A percentile compares a stretch with the other conserved stretches of the same genome.
Conservation (phyloP, 2,888 invertebrate genomes). For the Eulithis prunata region DNA sequence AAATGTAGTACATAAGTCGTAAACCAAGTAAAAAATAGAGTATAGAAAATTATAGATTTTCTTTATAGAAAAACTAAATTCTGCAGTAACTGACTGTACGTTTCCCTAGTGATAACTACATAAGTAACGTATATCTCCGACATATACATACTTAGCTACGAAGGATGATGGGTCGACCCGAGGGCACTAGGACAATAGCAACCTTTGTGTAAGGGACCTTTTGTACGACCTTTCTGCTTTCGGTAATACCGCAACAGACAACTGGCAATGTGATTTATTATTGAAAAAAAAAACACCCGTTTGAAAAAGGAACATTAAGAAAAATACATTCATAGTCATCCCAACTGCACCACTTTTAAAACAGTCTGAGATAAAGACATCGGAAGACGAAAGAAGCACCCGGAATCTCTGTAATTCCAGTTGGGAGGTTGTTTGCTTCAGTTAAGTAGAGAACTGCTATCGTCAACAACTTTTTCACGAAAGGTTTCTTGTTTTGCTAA, state of each 20-base stretch:
- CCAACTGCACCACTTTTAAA: slow-evolving; percentile 12
- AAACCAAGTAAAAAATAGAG: too few relatives aligned
- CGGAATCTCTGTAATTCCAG: slow-evolving; percentile 31
- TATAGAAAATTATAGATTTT: too few relatives aligned
- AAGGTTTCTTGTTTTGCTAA: slow-evolving; percentile 36
- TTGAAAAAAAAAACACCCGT: slow-evolving; percentile 24
- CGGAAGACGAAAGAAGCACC: slow-evolving; percentile 6
- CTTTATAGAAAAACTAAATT: background rate
- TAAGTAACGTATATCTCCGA: background rate
- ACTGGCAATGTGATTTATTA: slow-evolving; percentile 52
- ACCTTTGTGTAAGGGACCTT: slow-evolving; percentile 46
- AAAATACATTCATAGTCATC: background rate
- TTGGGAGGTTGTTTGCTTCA: slow-evolving; percentile 31
- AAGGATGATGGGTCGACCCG: slow-evolving; percentile 37
- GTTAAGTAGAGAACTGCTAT: slow-evolving; percentile 26
- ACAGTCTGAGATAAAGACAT: slow-evolving; percentile 21
- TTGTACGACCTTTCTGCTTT: slow-evolving; percentile 49
- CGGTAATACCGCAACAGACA: slow-evolving; percentile 53
- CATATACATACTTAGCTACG: slow-evolving; percentile 15
- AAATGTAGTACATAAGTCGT: too few relatives aligned
- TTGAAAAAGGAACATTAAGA: background rate
- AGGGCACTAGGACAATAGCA: slow-evolving; percentile 49
- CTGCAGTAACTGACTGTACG: background rate
- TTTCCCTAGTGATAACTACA: background rate
- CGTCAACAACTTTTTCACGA: slow-evolving; percentile 36